A percentile compares a stretch with the other conserved stretches of the same genome.
These are phyloP conservation scores for Sarcophaga bullata DNA, from an alignment of 1,140 invertebrate species.

Conservation along the genomic window DNA sequence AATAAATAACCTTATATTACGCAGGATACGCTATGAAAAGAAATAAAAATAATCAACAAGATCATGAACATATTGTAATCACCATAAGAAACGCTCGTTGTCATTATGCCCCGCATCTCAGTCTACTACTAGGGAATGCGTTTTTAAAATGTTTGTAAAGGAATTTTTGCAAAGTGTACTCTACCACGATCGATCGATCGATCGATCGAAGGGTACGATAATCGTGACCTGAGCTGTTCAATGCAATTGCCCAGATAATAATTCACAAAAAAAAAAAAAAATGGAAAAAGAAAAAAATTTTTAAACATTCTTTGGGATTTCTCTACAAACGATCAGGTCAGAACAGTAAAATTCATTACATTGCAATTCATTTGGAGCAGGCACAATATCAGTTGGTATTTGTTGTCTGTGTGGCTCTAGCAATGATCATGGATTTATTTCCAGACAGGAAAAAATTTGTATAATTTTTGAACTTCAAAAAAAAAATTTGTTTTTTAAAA, in stretches of 20 bases:
- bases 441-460: constrained; percentile 11
- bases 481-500: too few species aligned
- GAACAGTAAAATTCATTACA: background rate
- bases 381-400: background rate
- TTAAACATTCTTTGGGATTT: constrained; percentile 20
- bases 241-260: constrained; percentile 36
- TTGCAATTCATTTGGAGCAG: background rate
- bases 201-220: constrained; percentile 23
- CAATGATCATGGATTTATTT: constrained; percentile 30
- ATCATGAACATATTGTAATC: background rate
- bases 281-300: background rate
- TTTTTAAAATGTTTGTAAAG: too few species aligned
- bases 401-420: background rate
- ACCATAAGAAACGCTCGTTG: background rate
- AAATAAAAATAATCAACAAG: constrained; percentile 5
- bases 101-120: background rate
- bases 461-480: background rate
- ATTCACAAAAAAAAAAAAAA: constrained; percentile 3
- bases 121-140: too few species aligned
- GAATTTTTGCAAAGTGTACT: background rate
- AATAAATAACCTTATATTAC: constrained; percentile 12
- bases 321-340: background rate
- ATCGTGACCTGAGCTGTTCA: constrained; percentile 41
- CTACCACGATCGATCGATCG: background rate
- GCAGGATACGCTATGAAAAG: background rate